phyloP scores from a whole-genome alignment of 2,888 invertebrate genomes.

The Phania funesta region DNA sequence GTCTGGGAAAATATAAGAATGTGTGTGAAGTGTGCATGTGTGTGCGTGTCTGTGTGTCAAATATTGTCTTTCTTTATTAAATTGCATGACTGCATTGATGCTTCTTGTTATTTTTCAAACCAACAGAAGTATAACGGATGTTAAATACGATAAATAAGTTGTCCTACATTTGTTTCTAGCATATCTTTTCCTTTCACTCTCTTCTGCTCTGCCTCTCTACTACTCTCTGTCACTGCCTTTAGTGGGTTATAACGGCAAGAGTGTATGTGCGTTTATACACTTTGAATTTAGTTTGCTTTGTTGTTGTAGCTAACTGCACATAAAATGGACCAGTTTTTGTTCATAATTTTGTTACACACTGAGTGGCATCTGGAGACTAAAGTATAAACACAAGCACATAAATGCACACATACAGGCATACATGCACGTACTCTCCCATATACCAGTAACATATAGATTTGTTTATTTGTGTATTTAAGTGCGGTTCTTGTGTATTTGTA shows the following conservation, averaged over 20 bases:
- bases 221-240: background rate
- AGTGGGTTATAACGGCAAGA: background rate
- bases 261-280: background rate
- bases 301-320: slow-evolving; percentile 38
- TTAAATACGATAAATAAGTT: slow-evolving; percentile 53
- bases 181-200: background rate
- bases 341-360: slow-evolving; percentile 55
- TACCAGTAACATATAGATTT: background rate
- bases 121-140: slow-evolving; percentile 36
- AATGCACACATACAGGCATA: background rate
- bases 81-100: slow-evolving; percentile 19
- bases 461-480: background rate
- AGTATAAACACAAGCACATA: background rate
- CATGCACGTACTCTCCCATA: background rate
- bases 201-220: background rate
- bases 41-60: background rate
- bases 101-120: slow-evolving; percentile 18
- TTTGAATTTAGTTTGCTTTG: background rate
- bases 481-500: background rate
- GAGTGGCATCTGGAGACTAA: slow-evolving; percentile 49
- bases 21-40: background rate
- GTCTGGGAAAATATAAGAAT: background rate
- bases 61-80: slow-evolving; percentile 39
- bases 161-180: slow-evolving; percentile 45
- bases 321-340: slow-evolving; percentile 49